phyloP scores from a whole-genome alignment of 2,797 vertebrate species.

The Sparidentex hasta region DNA sequence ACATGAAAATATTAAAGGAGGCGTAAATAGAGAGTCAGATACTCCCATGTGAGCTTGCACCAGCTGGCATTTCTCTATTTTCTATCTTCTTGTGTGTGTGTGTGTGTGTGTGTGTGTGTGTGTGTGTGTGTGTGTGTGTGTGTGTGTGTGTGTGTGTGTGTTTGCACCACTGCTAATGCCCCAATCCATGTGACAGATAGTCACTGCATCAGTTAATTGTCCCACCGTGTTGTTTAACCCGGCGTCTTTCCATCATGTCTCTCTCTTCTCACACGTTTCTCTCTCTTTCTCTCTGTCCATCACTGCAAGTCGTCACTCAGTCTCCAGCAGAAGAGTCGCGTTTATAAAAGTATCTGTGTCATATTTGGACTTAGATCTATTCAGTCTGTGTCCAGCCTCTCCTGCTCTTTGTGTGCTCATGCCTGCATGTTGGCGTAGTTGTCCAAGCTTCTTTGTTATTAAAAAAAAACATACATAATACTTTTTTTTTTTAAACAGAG shows the following conservation, averaged over 20 bases:
- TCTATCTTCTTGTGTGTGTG: neutral
- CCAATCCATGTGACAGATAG: constrained; percentile 8
- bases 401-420: neutral
- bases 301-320: neutral
- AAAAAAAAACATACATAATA: neutral
- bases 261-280: neutral
- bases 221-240: neutral
- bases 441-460: constrained; percentile 26
- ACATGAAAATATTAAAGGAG: constrained; percentile 9
- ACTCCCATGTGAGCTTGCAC: neutral
- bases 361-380: neutral
- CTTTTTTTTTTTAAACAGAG: neutral
- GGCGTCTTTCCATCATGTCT: neutral
- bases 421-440: constrained; percentile 5
- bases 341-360: neutral
- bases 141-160: neutral
- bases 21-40: neutral
- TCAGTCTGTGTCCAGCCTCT: neutral
- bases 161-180: neutral
- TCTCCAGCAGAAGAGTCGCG: neutral
- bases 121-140: neutral
- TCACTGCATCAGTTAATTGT: neutral
- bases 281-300: neutral
- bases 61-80: neutral
- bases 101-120: neutral